phyloP scores from a whole-genome alignment of 2,797 vertebrate genomes.

The Acestrorhynchus altus region DNA sequence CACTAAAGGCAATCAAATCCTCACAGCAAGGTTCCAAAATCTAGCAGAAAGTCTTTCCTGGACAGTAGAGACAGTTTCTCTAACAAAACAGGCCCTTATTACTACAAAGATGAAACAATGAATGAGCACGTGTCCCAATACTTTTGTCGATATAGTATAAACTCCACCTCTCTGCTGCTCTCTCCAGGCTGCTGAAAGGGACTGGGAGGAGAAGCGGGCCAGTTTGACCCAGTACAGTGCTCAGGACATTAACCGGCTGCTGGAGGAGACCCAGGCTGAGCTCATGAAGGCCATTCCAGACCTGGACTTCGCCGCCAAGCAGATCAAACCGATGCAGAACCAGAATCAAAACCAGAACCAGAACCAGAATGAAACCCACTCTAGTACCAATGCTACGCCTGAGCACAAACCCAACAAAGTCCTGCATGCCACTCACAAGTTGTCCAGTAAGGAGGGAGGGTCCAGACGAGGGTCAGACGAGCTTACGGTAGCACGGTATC shows the following conservation, averaged over 20 bases:
- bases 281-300: slow-evolving; percentile 98
- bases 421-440: slow-evolving; percentile 81
- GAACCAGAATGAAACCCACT: slow-evolving; percentile 42
- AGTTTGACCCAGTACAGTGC: slow-evolving; percentile 95
- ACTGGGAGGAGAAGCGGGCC: slow-evolving; percentile 98
- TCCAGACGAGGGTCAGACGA: slow-evolving; percentile 94
- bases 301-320: slow-evolving; percentile 94
- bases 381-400: slow-evolving; percentile 72
- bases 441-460: slow-evolving; percentile 86
- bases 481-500: slow-evolving; percentile 91
- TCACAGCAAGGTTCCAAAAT: too few relatives aligned
- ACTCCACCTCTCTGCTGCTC: too few relatives aligned
- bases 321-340: slow-evolving; percentile 76
- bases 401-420: slow-evolving; percentile 89
- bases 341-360: slow-evolving; percentile 38
- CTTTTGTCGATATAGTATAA: too few relatives aligned
- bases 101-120: too few relatives aligned
- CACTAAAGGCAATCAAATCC: too few relatives aligned
- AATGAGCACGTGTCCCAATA: too few relatives aligned
- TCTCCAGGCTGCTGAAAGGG: slow-evolving; percentile 90
- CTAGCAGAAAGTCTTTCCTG: too few relatives aligned
- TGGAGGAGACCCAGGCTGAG: slow-evolving; percentile 97
- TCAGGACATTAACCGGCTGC: slow-evolving; percentile 96
- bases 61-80: too few relatives aligned
- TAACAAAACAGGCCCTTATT: too few relatives aligned